Conservation (phyloP, 2,888 invertebrate genomes). For the Drosophila mercatorum region DNA sequence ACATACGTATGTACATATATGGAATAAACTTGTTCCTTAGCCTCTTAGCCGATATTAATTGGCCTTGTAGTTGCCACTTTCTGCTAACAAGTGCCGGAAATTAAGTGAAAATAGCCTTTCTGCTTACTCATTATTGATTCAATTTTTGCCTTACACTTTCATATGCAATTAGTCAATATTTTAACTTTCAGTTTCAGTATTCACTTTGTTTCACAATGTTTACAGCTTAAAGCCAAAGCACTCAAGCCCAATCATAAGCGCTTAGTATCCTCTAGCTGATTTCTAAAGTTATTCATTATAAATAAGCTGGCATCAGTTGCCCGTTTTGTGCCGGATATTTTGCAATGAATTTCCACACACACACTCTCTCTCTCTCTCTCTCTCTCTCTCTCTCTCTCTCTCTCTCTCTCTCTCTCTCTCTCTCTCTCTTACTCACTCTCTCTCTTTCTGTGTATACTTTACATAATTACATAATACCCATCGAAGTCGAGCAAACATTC, state of each 20-base stretch:
- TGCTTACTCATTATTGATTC: background rate
- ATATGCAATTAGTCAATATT: background rate
- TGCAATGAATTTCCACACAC: slow-evolving; percentile 4
- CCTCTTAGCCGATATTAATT: no score
- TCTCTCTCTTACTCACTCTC: no score
- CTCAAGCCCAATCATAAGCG: background rate
- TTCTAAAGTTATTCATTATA: background rate
- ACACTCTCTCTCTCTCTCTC: background rate
- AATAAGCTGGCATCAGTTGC: slow-evolving; percentile 2
- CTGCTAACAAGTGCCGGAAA: no score
- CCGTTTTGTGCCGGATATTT: slow-evolving; percentile 1
- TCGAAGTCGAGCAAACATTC: slow-evolving; percentile 22
- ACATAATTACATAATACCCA: slow-evolving; percentile 39
- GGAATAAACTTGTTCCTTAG: no score
- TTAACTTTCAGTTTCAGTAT: background rate
- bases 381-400: background rate
- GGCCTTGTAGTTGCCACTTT: no score
- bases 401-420: background rate
- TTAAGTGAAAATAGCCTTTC: no score
- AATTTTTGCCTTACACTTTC: background rate
- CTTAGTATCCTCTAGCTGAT: background rate
- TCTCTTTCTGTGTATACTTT: background rate
- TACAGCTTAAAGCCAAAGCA: background rate
- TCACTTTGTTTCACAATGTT: background rate
- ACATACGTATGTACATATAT: no score